A percentile compares a stretch with the other conserved stretches of the same genome.
Conservation (phyloP, 2,888 invertebrate genomes). For the Aleiodes testaceus region DNA sequence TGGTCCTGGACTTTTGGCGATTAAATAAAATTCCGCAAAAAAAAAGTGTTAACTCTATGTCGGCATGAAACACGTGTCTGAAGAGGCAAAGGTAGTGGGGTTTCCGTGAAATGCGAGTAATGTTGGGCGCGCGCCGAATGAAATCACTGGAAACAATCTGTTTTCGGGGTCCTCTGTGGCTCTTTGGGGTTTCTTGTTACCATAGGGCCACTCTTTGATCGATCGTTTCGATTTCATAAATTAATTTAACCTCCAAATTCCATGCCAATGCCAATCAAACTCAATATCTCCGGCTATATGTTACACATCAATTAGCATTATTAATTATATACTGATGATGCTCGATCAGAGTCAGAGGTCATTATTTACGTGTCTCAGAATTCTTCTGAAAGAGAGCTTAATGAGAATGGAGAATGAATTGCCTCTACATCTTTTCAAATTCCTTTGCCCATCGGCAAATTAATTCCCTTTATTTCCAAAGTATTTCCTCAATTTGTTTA, state of each 20-base stretch:
- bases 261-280: constrained; percentile 30
- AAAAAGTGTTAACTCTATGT: constrained; percentile 64
- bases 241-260: constrained; percentile 40
- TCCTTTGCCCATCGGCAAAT: too few species aligned
- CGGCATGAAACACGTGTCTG: constrained; percentile 66
- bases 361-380: constrained; percentile 3
- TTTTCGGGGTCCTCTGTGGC: constrained; percentile 37
- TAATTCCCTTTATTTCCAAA: too few species aligned
- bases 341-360: neutral
- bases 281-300: constrained; percentile 3
- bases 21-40: constrained; percentile 44
- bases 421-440: too few species aligned
- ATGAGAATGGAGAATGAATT: too few species aligned
- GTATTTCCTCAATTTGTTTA: too few species aligned
- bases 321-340: constrained; percentile 21
- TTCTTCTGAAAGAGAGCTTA: too few species aligned
- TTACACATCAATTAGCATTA: constrained; percentile 30
- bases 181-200: constrained; percentile 31
- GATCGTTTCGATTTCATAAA: constrained; percentile 43
- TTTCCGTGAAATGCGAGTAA: constrained; percentile 67
- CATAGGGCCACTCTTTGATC: constrained; percentile 30
- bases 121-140: constrained; percentile 59
- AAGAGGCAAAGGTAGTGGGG: constrained; percentile 45
- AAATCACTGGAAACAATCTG: constrained; percentile 63
- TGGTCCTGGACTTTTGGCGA: constrained; percentile 12